These are phyloP conservation scores for Idaea aversata DNA, from an alignment of 2,888 invertebrate genomes.

Conservation along the genomic window DNA sequence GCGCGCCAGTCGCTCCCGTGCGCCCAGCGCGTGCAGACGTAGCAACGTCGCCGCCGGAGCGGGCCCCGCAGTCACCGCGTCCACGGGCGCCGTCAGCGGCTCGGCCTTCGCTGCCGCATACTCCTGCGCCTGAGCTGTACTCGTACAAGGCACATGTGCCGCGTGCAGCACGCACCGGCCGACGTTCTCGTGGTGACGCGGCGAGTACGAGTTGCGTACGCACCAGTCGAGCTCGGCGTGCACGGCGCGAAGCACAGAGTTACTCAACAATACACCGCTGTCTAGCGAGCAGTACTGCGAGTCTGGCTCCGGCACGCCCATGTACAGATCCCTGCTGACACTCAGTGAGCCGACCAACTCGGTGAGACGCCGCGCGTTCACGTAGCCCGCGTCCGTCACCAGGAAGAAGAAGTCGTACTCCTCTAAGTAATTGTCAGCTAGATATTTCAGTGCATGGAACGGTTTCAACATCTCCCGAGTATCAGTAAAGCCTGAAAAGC, in stretches of 20 bases:
- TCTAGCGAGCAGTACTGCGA: conserved; percentile 86
- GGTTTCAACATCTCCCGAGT: conserved; percentile 86
- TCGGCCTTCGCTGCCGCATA: conserved; percentile 11
- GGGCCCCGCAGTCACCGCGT: conserved; percentile 7
- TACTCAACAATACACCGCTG: conserved; percentile 93
- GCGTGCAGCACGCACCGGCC: conserved; percentile 92
- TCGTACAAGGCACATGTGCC: conserved; percentile 81
- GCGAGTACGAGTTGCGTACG: conserved; percentile 90
- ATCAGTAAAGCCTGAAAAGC: conserved; percentile 85
- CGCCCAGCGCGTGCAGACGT: conserved; percentile 3
- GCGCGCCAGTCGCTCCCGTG: conserved; percentile 32
- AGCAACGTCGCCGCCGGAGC: conserved; percentile 9
- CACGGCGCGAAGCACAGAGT: conserved; percentile 90
- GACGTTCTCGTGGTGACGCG: conserved; percentile 91
- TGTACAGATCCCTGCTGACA: conserved; percentile 91
- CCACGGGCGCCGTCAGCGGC: neutral
- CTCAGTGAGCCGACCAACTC: conserved; percentile 88
- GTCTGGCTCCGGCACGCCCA: conserved; percentile 84
- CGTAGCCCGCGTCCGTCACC: conserved; percentile 90
- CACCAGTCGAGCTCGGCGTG: conserved; percentile 93
- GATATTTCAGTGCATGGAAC: conserved; percentile 93
- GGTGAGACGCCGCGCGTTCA: conserved; percentile 88
- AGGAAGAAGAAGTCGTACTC: conserved; percentile 97
- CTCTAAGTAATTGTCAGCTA: conserved; percentile 92
- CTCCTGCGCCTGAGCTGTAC: conserved; percentile 70